Evolutionary conservation across 2,113 vertebrate genomes (phyloP).

Genomic region (Redunca redunca): DNA sequence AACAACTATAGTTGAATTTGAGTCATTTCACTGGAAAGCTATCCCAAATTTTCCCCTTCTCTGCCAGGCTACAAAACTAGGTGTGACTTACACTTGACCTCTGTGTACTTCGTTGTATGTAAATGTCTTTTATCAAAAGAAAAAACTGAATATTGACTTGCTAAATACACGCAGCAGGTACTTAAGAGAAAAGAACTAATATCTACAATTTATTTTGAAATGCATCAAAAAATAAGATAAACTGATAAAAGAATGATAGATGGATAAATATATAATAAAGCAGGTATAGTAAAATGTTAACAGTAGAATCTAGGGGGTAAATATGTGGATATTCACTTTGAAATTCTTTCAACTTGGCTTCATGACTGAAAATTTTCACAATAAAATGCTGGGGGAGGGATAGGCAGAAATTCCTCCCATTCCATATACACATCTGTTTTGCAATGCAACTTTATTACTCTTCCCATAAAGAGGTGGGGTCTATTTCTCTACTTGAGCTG

Average conservation of each 20-base stretch:
- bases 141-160: not conserved
- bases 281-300: not conserved
- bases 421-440: not conserved
- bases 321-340: not conserved
- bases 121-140: not conserved
- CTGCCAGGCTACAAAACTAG: not conserved
- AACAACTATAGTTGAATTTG: not conserved
- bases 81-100: not conserved
- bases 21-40: not conserved
- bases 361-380: not conserved
- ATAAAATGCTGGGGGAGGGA: not conserved
- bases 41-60: not conserved
- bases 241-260: not conserved
- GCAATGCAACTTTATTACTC: not conserved
- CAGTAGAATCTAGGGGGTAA: not conserved
- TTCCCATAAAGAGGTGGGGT: not conserved
- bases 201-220: conserved; percentile 1
- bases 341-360: conserved; percentile 16
- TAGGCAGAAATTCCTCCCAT: not conserved
- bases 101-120: not conserved
- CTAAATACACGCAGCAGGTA: not conserved
- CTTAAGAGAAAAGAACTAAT: not conserved
- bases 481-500: not conserved
- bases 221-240: not conserved
- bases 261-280: not conserved